A percentile compares a stretch with the other conserved stretches of the same genome.
Evolutionary conservation across 2,113 vertebrate genomes (phyloP).

Genomic region (Zapus hudsonius): DNA sequence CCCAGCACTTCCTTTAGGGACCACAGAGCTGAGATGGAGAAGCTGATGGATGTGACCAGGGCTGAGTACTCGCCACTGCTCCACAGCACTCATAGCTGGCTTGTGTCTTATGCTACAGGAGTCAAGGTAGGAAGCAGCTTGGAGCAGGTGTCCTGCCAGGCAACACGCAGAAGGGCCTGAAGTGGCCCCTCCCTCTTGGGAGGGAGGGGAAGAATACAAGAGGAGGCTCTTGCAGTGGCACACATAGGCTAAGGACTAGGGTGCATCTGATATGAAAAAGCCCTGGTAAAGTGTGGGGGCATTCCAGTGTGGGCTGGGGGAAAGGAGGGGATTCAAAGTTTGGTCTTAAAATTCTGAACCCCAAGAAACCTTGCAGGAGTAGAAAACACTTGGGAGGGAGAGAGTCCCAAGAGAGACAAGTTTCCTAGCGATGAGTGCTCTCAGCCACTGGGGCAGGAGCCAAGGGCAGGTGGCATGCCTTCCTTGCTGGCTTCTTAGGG

Average conservation of each 20-base stretch:
- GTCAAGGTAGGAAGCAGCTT: constrained; percentile 54
- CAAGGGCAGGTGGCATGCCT: background rate
- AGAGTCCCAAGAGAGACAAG: constrained; percentile 41
- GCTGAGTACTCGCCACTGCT: constrained; percentile 32
- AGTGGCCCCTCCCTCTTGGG: constrained; percentile 22
- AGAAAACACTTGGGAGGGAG: constrained; percentile 31
- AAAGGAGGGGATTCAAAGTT: constrained; percentile 23
- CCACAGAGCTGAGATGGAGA: constrained; percentile 2
- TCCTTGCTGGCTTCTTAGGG: background rate
- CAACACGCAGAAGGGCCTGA: constrained; percentile 54
- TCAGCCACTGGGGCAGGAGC: constrained; percentile 13
- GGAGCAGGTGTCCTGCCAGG: constrained; percentile 45
- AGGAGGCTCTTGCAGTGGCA: constrained; percentile 62
- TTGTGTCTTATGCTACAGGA: constrained; percentile 61
- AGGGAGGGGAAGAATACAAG: constrained; percentile 57
- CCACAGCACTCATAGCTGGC: constrained; percentile 35
- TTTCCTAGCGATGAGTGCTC: constrained; percentile 50
- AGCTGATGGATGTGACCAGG: background rate
- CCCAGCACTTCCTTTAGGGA: background rate
- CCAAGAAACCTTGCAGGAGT: constrained; percentile 47
- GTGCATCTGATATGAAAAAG: constrained; percentile 58
- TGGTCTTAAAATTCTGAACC: constrained; percentile 73
- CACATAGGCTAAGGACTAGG: constrained; percentile 76
- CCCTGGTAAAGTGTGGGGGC: constrained; percentile 55
- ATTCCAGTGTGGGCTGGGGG: constrained; percentile 13